Evolutionary conservation across 1,140 invertebrate genomes (phyloP).

Genomic region (Daktulosphaira vitifoliae): DNA sequence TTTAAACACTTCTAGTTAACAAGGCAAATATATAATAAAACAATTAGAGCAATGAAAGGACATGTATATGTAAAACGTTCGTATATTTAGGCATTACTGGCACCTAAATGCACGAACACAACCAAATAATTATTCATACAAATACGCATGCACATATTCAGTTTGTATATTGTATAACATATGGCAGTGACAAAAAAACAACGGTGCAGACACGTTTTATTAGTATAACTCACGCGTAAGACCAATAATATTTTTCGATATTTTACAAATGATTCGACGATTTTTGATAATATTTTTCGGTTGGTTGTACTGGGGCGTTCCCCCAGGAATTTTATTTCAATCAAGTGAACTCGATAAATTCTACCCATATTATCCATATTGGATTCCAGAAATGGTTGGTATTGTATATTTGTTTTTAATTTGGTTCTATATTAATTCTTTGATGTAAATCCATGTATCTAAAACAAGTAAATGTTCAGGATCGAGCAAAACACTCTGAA

Average conservation of each 20-base stretch:
- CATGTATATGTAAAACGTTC: neutral
- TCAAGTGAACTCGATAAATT: constrained; percentile 24
- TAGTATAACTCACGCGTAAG: neutral
- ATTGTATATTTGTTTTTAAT: no score
- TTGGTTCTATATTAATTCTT: no score
- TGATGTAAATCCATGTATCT: no score
- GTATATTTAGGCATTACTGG: constrained; percentile 14
- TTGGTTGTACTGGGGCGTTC: neutral
- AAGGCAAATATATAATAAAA: no score
- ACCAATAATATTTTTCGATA: neutral
- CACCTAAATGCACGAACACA: constrained; percentile 26
- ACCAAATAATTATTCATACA: neutral
- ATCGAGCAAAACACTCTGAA: constrained; percentile 65
- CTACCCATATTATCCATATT: no score
- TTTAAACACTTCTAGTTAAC: no score
- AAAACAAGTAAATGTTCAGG: no score
- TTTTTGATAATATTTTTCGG: neutral
- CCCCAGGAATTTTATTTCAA: neutral
- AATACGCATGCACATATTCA: neutral
- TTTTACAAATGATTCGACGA: neutral
- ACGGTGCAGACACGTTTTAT: neutral
- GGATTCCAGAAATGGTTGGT: no score
- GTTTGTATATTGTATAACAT: neutral
- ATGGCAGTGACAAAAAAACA: constrained; percentile 1
- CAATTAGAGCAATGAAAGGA: constrained; percentile 16